Evolutionary conservation across 2,888 invertebrate genomes (phyloP).

Genomic region (Rhagonycha lutea): DNA sequence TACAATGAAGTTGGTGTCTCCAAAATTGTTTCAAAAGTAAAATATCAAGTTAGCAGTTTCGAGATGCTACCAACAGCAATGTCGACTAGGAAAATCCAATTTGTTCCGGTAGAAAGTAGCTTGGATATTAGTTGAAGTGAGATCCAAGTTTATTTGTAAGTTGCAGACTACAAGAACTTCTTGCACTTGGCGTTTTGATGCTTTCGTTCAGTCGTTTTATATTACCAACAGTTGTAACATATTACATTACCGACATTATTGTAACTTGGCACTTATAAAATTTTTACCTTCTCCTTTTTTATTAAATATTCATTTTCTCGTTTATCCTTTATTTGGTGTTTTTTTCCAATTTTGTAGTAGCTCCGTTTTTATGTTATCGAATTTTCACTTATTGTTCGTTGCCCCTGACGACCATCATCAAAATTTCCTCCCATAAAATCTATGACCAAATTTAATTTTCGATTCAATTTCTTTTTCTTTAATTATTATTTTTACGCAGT

Average conservation of each 20-base stretch:
- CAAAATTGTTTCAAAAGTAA: constrained; percentile 16
- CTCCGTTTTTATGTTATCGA: neutral
- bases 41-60: constrained; percentile 23
- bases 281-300: neutral
- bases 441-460: neutral
- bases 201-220: constrained; percentile 1
- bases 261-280: neutral
- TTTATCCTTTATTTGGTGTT: neutral
- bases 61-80: constrained; percentile 21
- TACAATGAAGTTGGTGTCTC: neutral
- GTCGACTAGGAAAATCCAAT: constrained; percentile 28
- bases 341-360: neutral
- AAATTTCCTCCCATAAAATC: neutral
- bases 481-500: neutral
- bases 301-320: neutral
- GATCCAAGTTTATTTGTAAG: constrained; percentile 24
- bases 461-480: neutral
- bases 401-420: neutral
- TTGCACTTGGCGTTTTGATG: constrained; percentile 15
- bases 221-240: constrained; percentile 9
- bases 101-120: constrained; percentile 28
- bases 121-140: constrained; percentile 29
- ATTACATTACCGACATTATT: constrained; percentile 1
- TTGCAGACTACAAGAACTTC: constrained; percentile 25
- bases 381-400: neutral